These are phyloP conservation scores for Bos taurus DNA, from an alignment of 2,113 vertebrate genomes.

Conservation along the genomic window DNA sequence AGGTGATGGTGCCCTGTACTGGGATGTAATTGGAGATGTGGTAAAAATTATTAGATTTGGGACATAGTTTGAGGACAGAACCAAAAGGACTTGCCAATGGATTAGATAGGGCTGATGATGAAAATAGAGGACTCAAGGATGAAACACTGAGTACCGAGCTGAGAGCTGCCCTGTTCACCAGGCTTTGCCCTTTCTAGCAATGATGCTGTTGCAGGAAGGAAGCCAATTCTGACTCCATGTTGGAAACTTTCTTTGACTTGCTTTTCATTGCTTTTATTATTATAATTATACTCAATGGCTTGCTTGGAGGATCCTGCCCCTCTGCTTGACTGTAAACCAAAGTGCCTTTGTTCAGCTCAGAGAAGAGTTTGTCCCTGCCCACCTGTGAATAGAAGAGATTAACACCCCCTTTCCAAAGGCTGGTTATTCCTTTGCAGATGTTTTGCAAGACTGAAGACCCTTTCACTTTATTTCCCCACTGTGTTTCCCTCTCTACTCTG, in stretches of 20 bases:
- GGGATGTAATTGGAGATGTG: not conserved
- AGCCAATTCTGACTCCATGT: not conserved
- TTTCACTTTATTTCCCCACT: not conserved
- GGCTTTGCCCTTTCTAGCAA: not conserved
- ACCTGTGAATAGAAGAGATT: not conserved
- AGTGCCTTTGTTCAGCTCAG: not conserved
- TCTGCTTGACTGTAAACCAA: not conserved
- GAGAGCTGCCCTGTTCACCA: not conserved
- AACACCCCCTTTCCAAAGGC: not conserved
- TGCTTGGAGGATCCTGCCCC: not conserved
- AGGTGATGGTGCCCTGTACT: not conserved
- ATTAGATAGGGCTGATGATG: not conserved
- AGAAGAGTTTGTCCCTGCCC: not conserved
- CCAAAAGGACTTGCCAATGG: not conserved
- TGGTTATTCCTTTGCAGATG: not conserved
- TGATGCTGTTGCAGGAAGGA: not conserved
- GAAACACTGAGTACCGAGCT: not conserved
- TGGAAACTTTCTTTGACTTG: not conserved
- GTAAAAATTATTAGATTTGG: not conserved
- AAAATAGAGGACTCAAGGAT: not conserved
- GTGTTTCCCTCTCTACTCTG: not conserved
- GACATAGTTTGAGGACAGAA: not conserved
- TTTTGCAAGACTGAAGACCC: not conserved
- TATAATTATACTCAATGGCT: not conserved
- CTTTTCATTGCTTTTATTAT: not conserved